These are phyloP conservation scores for Homarus gammarus DNA, from an alignment of 2,888 invertebrate genomes.

Conservation along the genomic window DNA sequence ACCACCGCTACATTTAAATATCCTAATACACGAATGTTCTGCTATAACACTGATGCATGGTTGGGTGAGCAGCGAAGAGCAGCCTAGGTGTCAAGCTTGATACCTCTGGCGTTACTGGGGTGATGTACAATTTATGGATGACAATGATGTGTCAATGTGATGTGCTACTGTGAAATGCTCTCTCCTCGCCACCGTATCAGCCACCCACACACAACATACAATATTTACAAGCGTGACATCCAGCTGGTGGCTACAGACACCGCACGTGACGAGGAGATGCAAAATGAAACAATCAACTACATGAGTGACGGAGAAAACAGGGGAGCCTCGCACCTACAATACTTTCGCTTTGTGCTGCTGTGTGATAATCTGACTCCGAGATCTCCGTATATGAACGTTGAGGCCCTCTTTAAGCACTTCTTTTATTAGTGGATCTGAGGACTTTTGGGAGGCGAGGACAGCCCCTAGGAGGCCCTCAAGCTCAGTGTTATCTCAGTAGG, in stretches of 20 bases:
- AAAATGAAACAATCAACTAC: neutral
- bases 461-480: neutral
- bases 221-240: neutral
- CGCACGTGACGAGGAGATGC: constrained; percentile 1
- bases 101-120: neutral
- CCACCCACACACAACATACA: neutral
- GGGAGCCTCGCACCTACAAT: neutral
- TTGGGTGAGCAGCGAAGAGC: neutral
- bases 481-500: neutral
- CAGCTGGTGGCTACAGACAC: neutral
- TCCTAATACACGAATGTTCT: neutral
- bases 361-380: neutral
- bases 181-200: too few relatives aligned
- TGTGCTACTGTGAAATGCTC: neutral
- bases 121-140: neutral
- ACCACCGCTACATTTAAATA: neutral
- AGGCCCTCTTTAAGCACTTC: neutral
- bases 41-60: neutral
- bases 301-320: neutral
- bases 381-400: neutral
- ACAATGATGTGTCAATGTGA: neutral
- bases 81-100: neutral
- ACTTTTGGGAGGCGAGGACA: neutral
- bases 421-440: neutral
- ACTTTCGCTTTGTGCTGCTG: neutral